Evolutionary conservation across 2,888 invertebrate genomes (phyloP).

Genomic region (Cyclophora albipunctata): DNA sequence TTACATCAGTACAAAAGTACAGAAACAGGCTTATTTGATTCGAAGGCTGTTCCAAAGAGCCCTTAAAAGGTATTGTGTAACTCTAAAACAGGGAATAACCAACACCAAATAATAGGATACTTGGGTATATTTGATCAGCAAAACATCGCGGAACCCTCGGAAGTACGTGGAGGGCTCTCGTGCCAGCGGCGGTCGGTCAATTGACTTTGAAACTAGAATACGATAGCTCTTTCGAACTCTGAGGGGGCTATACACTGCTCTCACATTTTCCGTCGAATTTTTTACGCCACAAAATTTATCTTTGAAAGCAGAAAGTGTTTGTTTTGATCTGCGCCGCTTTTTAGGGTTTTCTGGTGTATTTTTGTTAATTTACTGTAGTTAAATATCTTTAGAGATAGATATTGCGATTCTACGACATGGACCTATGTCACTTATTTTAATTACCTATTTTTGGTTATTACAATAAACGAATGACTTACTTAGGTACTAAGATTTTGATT

Average conservation of each 20-base stretch:
- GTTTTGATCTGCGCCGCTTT: neutral
- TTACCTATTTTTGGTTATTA: no score
- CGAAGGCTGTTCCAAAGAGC: no score
- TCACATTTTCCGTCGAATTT: constrained; percentile 16
- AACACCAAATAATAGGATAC: neutral
- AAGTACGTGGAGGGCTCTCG: constrained; percentile 25
- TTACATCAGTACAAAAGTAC: no score
- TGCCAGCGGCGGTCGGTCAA: constrained; percentile 29
- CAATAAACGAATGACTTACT: no score
- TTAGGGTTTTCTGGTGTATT: no score
- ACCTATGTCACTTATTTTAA: no score
- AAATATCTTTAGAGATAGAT: no score
- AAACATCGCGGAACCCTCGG: constrained; percentile 7
- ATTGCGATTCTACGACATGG: no score
- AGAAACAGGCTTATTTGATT: no score
- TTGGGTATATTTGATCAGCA: neutral
- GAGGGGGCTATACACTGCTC: constrained; percentile 13
- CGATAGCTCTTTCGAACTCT: constrained; percentile 30
- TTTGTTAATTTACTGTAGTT: no score
- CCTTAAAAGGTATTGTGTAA: neutral
- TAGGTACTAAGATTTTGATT: no score
- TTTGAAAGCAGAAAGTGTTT: neutral
- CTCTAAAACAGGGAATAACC: neutral
- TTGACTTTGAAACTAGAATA: constrained; percentile 42
- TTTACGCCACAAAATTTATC: constrained; percentile 17